phyloP scores from a whole-genome alignment of 92 coral and sea anemone species.

The Zoanthus gigantus region DNA sequence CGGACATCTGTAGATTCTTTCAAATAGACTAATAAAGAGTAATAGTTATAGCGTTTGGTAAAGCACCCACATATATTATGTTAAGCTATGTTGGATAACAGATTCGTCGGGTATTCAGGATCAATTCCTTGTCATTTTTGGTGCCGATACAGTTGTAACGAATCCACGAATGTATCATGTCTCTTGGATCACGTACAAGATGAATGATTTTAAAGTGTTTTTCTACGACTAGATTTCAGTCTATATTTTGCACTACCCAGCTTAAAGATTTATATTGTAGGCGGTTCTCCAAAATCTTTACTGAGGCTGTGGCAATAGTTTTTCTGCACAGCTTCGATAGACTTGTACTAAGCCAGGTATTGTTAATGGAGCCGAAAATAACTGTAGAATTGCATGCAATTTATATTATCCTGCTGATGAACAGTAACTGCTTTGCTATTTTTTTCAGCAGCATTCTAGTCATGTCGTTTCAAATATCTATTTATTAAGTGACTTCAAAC shows the following conservation, averaged over 20 bases:
- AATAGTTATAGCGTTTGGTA: conserved; percentile 45
- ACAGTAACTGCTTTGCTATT: no score
- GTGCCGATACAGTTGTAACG: conserved; percentile 45
- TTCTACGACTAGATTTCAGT: not conserved
- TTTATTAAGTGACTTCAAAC: no score
- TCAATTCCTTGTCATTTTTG: not conserved
- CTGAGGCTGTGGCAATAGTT: conserved; percentile 5
- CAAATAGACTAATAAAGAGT: conserved; percentile 40
- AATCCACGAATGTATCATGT: conserved; percentile 15
- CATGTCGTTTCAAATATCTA: no score
- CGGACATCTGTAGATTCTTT: not conserved
- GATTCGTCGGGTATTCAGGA: conserved; percentile 8
- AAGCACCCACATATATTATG: not conserved
- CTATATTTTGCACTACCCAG: conserved; percentile 21
- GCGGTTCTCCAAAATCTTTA: conserved; percentile 39
- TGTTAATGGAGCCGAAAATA: no score
- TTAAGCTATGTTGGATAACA: conserved; percentile 32
- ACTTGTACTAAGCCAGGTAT: not conserved
- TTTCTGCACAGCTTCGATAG: not conserved
- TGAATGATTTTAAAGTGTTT: conserved; percentile 31
- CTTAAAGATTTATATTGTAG: conserved; percentile 17
- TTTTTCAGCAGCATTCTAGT: no score
- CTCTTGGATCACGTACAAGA: conserved; percentile 55
- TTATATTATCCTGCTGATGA: no score
- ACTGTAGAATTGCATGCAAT: no score